phyloP scores from a whole-genome alignment of 2,888 invertebrate genomes.

The Branchinecta sandiegonensis region DNA sequence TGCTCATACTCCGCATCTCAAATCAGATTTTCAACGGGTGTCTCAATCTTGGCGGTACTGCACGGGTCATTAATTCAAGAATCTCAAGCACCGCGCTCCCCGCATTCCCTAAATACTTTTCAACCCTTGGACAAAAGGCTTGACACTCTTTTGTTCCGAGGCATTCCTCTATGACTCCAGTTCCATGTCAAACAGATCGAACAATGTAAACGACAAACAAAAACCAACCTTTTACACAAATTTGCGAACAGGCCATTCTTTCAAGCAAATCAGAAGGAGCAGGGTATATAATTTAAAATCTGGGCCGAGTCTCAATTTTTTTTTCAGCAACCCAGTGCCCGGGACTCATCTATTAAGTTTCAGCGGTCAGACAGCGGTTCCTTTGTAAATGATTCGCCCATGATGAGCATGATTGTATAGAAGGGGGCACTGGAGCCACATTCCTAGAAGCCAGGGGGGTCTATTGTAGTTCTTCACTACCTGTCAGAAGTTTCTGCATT shows the following conservation, averaged over 20 bases:
- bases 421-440: constrained; percentile 15
- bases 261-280: constrained; percentile 4
- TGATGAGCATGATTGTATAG: not conserved
- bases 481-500: constrained; percentile 10
- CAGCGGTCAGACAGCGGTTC: constrained; percentile 11
- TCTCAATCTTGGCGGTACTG: too few species aligned
- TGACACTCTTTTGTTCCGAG: constrained; percentile 9
- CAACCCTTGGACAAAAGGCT: too few species aligned
- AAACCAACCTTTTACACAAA: constrained; percentile 13
- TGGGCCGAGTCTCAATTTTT: not conserved
- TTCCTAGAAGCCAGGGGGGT: constrained; percentile 13
- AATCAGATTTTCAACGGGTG: too few species aligned
- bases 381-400: constrained; percentile 17
- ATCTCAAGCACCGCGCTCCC: too few species aligned
- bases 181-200: constrained; percentile 2
- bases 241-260: not conserved
- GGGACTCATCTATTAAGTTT: not conserved
- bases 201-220: not conserved
- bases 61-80: too few species aligned
- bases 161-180: constrained; percentile 2
- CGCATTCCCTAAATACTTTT: not conserved
- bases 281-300: not conserved
- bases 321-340: not conserved
- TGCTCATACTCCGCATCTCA: too few species aligned
- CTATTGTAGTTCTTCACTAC: not conserved